Percentiles rank a stretch among this genome's conserved stretches.
These are phyloP conservation scores for Amphilophus citrinellus DNA, from an alignment of 2,113 vertebrate genomes.

Conservation along the genomic window DNA sequence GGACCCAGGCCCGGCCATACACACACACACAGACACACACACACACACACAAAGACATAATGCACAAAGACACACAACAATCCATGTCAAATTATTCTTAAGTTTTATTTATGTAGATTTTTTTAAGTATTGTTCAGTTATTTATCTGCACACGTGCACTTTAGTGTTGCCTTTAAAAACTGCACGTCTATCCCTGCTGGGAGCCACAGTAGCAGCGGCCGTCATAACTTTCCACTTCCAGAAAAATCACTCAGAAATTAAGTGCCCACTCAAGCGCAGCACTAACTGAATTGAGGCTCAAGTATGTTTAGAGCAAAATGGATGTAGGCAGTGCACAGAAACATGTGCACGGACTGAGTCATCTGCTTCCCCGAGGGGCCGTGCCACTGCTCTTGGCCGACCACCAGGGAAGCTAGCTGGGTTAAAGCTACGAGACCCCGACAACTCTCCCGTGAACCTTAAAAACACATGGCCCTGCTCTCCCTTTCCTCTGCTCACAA, in stretches of 20 bases:
- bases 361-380: slow-evolving; percentile 51
- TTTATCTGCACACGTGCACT: neutral
- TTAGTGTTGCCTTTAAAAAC: neutral
- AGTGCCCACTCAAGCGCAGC: slow-evolving; percentile 38
- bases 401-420: slow-evolving; percentile 63
- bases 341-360: slow-evolving; percentile 51
- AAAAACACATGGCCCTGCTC: slow-evolving; percentile 51
- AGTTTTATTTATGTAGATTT: neutral
- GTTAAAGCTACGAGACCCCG: slow-evolving; percentile 47
- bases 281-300: slow-evolving; percentile 26
- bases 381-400: slow-evolving; percentile 56
- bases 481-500: slow-evolving; percentile 19
- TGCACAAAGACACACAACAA: neutral
- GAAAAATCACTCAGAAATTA: slow-evolving; percentile 45
- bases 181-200: neutral
- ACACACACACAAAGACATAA: neutral
- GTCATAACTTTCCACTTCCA: slow-evolving; percentile 42
- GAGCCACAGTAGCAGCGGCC: neutral
- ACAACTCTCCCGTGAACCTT: slow-evolving; percentile 61
- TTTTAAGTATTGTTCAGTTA: neutral
- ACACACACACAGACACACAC: neutral
- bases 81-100: neutral
- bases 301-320: slow-evolving; percentile 58
- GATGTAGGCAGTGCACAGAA: slow-evolving; percentile 42
- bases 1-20: too few species aligned